Percentiles rank a stretch among this genome's conserved stretches.
Conservation (phyloP, 2,797 vertebrate species). For the Macropus fuliginosus region DNA sequence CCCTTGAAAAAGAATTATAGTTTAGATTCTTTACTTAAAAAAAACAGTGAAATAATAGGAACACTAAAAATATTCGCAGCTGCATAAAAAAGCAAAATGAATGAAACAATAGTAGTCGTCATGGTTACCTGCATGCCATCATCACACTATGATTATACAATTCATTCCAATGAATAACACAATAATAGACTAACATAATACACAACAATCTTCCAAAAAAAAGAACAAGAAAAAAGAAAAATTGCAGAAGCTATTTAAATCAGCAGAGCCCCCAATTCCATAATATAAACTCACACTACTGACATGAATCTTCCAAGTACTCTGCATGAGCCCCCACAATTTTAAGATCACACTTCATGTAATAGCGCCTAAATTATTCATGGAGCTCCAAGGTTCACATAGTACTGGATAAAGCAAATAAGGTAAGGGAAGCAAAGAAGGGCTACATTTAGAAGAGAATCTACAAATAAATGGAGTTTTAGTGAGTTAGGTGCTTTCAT, state of each 20-base stretch:
- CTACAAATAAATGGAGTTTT: conserved; percentile 26
- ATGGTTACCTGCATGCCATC: conserved; percentile 64
- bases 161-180: conserved; percentile 61
- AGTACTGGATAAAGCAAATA: background rate
- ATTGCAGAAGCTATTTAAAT: conserved; percentile 30
- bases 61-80: conserved; percentile 63
- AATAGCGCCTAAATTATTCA: conserved; percentile 56
- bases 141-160: conserved; percentile 53
- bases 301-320: background rate
- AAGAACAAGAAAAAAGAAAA: conserved; percentile 7
- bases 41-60: conserved; percentile 58
- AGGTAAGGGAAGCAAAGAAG: background rate
- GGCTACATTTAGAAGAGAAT: conserved; percentile 28
- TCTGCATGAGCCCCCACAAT: conserved; percentile 9
- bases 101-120: conserved; percentile 68
- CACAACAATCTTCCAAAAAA: conserved; percentile 50
- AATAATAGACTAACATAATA: conserved; percentile 30
- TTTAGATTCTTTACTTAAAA: conserved; percentile 59
- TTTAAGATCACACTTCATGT: conserved; percentile 56
- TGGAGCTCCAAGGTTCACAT: conserved; percentile 39
- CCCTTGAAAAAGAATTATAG: conserved; percentile 49
- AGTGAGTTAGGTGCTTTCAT: conserved; percentile 11
- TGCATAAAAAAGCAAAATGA: conserved; percentile 50
- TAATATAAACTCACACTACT: conserved; percentile 27
- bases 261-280: conserved; percentile 12